Conservation (phyloP, 2,888 invertebrate genomes). For the Rhopalosiphum nymphaeae region DNA sequence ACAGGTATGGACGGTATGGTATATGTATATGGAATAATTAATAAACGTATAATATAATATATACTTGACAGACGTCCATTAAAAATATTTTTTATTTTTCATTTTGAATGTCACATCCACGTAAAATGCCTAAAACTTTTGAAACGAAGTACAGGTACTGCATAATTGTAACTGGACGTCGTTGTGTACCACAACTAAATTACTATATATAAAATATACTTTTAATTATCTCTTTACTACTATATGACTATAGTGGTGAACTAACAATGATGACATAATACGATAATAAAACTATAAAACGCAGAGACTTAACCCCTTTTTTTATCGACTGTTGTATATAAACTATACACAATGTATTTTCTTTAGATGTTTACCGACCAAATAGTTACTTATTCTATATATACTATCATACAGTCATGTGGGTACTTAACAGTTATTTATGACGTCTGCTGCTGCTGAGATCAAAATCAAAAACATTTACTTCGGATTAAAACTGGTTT, state of each 20-base stretch:
- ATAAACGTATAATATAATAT: neutral
- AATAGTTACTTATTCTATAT: neutral
- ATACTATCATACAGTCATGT: neutral
- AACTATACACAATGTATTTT: neutral
- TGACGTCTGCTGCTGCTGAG: neutral
- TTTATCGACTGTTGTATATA: neutral
- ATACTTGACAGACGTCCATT: neutral
- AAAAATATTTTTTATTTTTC: neutral
- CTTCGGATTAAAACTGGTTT: slow-evolving; percentile 13
- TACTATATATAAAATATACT: neutral
- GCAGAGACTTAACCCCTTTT: neutral
- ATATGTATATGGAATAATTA: neutral
- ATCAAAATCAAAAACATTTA: slow-evolving; percentile 9
- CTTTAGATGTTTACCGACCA: neutral
- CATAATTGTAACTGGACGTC: neutral
- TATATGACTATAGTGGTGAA: neutral
- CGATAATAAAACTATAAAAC: neutral
- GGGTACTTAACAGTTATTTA: neutral
- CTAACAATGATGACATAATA: neutral
- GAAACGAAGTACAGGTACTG: neutral
- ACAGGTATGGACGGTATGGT: neutral
- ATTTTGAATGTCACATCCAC: neutral
- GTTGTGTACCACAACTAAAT: neutral
- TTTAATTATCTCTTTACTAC: neutral
- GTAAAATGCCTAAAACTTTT: neutral